phyloP scores from a whole-genome alignment of 2,888 invertebrate species.

The Drosophila borealis region DNA sequence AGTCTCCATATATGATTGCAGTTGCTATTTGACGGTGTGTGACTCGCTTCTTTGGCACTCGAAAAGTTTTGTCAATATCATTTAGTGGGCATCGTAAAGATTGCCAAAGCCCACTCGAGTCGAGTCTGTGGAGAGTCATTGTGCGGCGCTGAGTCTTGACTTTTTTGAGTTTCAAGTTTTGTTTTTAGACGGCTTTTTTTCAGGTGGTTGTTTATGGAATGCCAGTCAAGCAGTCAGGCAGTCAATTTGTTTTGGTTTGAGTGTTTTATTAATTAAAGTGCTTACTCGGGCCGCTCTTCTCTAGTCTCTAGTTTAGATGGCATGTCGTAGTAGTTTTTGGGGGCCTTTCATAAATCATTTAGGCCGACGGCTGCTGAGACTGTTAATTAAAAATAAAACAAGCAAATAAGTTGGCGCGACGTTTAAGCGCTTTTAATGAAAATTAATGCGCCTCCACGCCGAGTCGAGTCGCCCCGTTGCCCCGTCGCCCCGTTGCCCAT shows the following conservation, averaged over 20 bases:
- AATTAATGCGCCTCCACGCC: slow-evolving; percentile 65
- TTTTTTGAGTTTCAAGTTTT: slow-evolving; percentile 48
- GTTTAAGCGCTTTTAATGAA: slow-evolving; percentile 76
- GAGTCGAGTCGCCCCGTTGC: slow-evolving; percentile 17
- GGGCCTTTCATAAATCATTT: slow-evolving; percentile 70
- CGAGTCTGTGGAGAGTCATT: slow-evolving; percentile 69
- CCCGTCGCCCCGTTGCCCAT: too few relatives aligned
- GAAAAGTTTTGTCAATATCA: slow-evolving; percentile 79
- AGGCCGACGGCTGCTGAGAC: slow-evolving; percentile 49
- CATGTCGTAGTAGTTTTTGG: slow-evolving; percentile 38
- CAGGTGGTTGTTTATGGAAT: slow-evolving; percentile 18
- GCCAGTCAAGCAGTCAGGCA: slow-evolving; percentile 46
- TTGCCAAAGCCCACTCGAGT: slow-evolving; percentile 77
- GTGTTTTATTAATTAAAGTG: slow-evolving; percentile 81
- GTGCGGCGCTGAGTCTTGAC: slow-evolving; percentile 51
- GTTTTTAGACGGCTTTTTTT: slow-evolving; percentile 28
- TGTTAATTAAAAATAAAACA: slow-evolving; percentile 75
- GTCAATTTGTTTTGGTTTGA: slow-evolving; percentile 74
- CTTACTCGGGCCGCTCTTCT: slow-evolving; percentile 33
- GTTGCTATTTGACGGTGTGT: slow-evolving; percentile 37
- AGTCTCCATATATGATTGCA: slow-evolving; percentile 55
- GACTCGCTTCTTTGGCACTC: slow-evolving; percentile 55
- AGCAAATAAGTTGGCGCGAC: slow-evolving; percentile 72
- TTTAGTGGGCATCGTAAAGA: slow-evolving; percentile 80
- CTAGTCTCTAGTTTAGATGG: slow-evolving; percentile 16